phyloP scores from a whole-genome alignment of 1,140 invertebrate genomes.

The Dreissena polymorpha region DNA sequence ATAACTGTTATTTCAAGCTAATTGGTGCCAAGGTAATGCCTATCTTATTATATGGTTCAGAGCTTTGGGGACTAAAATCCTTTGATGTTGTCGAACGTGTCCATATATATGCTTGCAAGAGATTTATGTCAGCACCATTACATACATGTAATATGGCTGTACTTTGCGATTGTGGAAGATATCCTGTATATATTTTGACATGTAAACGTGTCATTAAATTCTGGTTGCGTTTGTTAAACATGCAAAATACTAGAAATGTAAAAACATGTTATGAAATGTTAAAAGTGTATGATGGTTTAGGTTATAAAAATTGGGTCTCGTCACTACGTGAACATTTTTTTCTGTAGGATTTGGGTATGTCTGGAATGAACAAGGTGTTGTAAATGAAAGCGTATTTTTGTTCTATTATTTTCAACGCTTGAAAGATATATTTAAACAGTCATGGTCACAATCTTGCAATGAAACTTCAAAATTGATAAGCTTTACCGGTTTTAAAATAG shows the following conservation, averaged over 20 bases:
- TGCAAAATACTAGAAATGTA: slow-evolving; percentile 7
- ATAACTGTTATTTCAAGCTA: neutral
- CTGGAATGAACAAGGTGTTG: too few relatives aligned
- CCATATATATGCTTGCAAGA: slow-evolving; percentile 1
- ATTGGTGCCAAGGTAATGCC: slow-evolving; percentile 4
- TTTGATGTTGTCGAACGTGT: slow-evolving; percentile 3
- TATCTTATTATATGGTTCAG: neutral
- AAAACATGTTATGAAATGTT: slow-evolving; percentile 36
- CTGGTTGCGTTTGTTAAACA: neutral
- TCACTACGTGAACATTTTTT: too few relatives aligned
- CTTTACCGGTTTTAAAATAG: too few relatives aligned
- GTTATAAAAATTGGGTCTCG: slow-evolving; percentile 19
- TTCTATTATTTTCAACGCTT: too few relatives aligned
- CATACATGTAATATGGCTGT: slow-evolving; percentile 15
- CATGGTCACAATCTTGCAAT: too few relatives aligned
- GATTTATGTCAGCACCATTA: slow-evolving; percentile 5
- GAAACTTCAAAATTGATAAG: too few relatives aligned
- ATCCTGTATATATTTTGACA: slow-evolving; percentile 19
- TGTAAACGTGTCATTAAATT: slow-evolving; percentile 14
- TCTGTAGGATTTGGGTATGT: too few relatives aligned
- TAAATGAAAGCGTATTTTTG: too few relatives aligned
- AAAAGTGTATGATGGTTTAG: slow-evolving; percentile 9
- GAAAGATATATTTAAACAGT: too few relatives aligned
- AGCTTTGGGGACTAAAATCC: neutral
- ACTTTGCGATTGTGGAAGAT: slow-evolving; percentile 5